Conservation (phyloP, 2,113 vertebrate species). For the Tragelaphus imberbis region DNA sequence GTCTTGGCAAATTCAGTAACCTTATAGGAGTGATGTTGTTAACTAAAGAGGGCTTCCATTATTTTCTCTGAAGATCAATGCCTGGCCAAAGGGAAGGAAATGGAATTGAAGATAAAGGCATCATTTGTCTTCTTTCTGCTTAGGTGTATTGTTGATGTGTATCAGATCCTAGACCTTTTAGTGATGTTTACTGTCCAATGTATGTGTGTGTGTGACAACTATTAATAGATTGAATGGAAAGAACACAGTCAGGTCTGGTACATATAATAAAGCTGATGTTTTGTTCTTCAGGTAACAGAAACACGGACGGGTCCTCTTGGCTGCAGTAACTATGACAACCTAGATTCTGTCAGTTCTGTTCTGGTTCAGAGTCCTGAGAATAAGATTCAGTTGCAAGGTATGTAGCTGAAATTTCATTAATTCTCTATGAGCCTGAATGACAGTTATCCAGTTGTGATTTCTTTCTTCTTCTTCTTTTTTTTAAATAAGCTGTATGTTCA, state of each 20-base stretch:
- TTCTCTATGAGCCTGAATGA: constrained; percentile 34
- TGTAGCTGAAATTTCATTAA: constrained; percentile 71
- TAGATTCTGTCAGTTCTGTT: constrained; percentile 98
- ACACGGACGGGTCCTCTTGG: constrained; percentile 96
- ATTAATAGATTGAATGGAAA: background rate
- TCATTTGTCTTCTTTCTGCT: background rate
- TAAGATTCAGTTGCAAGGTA: constrained; percentile 98
- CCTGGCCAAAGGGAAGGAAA: background rate
- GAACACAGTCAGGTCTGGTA: background rate
- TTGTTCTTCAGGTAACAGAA: constrained; percentile 91
- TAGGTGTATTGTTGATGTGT: background rate
- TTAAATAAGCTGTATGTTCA: background rate
- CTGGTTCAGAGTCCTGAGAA: constrained; percentile 99
- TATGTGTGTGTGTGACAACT: background rate
- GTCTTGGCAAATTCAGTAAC: background rate
- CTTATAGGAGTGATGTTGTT: background rate
- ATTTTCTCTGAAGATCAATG: background rate
- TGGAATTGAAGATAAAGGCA: background rate
- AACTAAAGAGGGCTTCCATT: background rate
- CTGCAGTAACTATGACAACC: constrained; percentile 99
- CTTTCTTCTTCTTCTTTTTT: background rate
- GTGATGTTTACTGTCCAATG: background rate
- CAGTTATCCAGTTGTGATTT: constrained; percentile 29
- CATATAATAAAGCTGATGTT: constrained; percentile 53
- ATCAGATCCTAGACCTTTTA: background rate